phyloP scores from a whole-genome alignment of 2,113 vertebrate species.

The Nannobrachium achirus region DNA sequence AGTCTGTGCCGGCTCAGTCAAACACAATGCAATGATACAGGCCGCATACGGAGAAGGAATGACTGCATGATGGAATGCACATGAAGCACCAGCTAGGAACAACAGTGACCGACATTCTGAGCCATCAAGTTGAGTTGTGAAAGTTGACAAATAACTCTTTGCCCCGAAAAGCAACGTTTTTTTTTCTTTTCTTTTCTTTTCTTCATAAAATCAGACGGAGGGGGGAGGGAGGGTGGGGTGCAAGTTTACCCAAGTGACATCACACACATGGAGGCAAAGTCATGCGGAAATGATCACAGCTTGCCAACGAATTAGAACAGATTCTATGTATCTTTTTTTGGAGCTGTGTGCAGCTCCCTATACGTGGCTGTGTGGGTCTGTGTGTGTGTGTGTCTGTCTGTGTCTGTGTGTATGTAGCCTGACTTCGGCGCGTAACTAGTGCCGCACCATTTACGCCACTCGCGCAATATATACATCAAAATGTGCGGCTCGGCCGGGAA shows the following conservation, averaged over 20 bases:
- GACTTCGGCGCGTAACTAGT: too few relatives aligned
- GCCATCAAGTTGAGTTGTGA: constrained; percentile 61
- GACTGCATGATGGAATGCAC: constrained; percentile 60
- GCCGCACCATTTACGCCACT: too few relatives aligned
- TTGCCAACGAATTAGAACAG: constrained; percentile 36
- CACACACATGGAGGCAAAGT: constrained; percentile 34
- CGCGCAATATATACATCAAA: too few relatives aligned
- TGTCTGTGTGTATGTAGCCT: too few relatives aligned
- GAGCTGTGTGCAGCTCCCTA: too few relatives aligned
- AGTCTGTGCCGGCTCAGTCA: constrained; percentile 42
- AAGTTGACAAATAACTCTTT: constrained; percentile 66
- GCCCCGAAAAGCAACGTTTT: constrained; percentile 44
- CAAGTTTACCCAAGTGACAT: not conserved
- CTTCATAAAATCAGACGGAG: constrained; percentile 49
- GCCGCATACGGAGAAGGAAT: constrained; percentile 53
- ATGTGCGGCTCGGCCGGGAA: too few relatives aligned
- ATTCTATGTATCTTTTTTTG: constrained; percentile 13
- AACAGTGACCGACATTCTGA: constrained; percentile 61
- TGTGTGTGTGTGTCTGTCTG: too few relatives aligned
- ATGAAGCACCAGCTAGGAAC: constrained; percentile 55
- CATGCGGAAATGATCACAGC: constrained; percentile 25
- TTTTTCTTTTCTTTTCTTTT: too few relatives aligned
- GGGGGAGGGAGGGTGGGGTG: constrained; percentile 40
- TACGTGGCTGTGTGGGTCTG: too few relatives aligned
- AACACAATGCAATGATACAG: constrained; percentile 54